Evolutionary conservation across 2,797 vertebrate species (phyloP), one percentile per base, ranked within the genome.

Genomic region (Protosalanx chinensis): DNA sequence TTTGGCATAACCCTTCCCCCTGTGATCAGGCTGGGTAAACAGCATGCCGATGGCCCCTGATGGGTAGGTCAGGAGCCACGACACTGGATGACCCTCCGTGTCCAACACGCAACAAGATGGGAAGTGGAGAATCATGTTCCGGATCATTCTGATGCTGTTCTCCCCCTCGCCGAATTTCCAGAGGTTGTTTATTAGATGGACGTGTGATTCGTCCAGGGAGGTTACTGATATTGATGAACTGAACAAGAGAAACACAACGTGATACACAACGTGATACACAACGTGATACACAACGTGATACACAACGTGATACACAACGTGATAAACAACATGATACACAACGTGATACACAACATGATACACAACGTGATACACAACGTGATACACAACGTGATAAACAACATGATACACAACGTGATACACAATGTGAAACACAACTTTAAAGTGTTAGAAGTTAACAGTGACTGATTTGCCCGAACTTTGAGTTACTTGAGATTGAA

Each of bases 1-100:
- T 79, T 88, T 90, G 72, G 89, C 90, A 0, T 86, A 88, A 0
- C 88, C 90, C 75, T 88, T 90, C 6, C 85, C 79, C 33, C 90
- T 84, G 82, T 91, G 81, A 67, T 89, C 87, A 0, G 88, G 88
- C 32, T 84, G 63, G 1, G 90, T 91, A 82, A 90, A 86, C 70
- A 91, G 41, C 60, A 78, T 59, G 15, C 76, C 79, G 68, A 81
- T 49, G 29, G 76, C 71, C 30, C 71, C 67, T 3, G 62, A 73
- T 1, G 57, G 16, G 29, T 81, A 74, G 3, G 2, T 69, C 27
- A 81, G 68, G 30, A 80, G 12, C 78, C 78, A 74, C 3, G 75
- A 66, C 1, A 74, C 51, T 2, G 72, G 64, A 20, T 61, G 70
- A 5, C 65, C 65, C 8, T 70, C 64, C 8, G 53, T 61, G 32